phyloP scores from a whole-genome alignment of 1,140 invertebrate genomes.

The Listronotus bonariensis region DNA sequence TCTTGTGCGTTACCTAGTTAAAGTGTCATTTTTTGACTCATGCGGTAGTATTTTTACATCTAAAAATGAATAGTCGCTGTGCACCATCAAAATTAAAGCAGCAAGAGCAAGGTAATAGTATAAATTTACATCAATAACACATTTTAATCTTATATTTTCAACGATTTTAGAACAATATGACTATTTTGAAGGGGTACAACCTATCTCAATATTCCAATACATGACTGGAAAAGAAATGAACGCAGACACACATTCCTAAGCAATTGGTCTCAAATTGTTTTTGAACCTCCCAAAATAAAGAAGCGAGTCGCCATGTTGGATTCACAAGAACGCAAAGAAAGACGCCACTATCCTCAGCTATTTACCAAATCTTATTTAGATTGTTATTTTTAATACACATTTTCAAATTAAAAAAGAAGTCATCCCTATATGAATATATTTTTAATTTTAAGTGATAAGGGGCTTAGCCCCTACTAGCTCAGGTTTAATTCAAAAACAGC shows the following conservation, averaged over 20 bases:
- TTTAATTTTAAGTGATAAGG: too few relatives aligned
- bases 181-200: slow-evolving; percentile 9
- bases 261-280: slow-evolving; percentile 11
- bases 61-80: too few relatives aligned
- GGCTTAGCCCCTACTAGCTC: too few relatives aligned
- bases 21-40: too few relatives aligned
- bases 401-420: too few relatives aligned
- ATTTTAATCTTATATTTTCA: slow-evolving; percentile 1
- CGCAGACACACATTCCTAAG: background rate
- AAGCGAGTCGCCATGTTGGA: slow-evolving; percentile 7
- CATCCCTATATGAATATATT: too few relatives aligned
- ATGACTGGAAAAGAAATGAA: slow-evolving; percentile 20
- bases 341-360: slow-evolving; percentile 8
- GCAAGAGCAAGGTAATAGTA: too few relatives aligned
- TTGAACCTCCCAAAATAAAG: background rate
- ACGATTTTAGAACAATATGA: background rate
- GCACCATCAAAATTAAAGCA: too few relatives aligned
- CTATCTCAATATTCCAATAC: slow-evolving; percentile 1
- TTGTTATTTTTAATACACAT: slow-evolving; percentile 13
- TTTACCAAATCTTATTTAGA: slow-evolving; percentile 16
- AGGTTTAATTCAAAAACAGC: too few relatives aligned
- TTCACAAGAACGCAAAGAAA: background rate
- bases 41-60: too few relatives aligned
- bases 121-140: too few relatives aligned
- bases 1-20: too few relatives aligned